These are phyloP conservation scores for Tetramorium alpestre DNA, from an alignment of 1,140 invertebrate species.

Conservation along the genomic window DNA sequence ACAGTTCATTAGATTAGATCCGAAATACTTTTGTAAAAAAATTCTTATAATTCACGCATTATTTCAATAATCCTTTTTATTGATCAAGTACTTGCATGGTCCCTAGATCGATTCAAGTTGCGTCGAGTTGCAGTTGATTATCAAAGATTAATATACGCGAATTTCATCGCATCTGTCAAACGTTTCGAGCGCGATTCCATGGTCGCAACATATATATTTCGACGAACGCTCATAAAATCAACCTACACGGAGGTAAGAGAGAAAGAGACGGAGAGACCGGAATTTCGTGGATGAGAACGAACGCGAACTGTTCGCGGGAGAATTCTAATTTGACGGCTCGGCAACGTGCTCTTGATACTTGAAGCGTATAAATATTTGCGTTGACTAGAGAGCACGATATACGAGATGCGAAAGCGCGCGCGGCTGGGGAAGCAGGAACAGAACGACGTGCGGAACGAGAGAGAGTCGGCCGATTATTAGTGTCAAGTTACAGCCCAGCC, in stretches of 20 bases:
- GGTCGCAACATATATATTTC: not conserved
- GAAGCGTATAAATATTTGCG: conserved; percentile 60
- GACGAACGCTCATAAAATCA: conserved; percentile 30
- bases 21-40: not conserved
- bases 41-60: not conserved
- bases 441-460: conserved; percentile 17
- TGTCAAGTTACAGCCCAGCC: conserved; percentile 30
- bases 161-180: not conserved
- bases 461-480: conserved; percentile 47
- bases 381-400: conserved; percentile 26
- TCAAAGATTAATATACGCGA: conserved; percentile 15
- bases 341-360: conserved; percentile 11
- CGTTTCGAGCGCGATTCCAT: not conserved
- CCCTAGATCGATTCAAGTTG: conserved; percentile 5
- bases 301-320: not conserved
- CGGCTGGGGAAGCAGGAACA: not conserved
- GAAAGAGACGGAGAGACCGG: not conserved
- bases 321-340: conserved; percentile 42
- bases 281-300: not conserved
- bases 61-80: not conserved
- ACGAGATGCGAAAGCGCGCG: conserved; percentile 22
- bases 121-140: not conserved
- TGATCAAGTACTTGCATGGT: not conserved
- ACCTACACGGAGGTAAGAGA: not conserved
- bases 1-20: not conserved